phyloP scores from a whole-genome alignment of 2,113 vertebrate genomes.

The Plotosus lineatus region DNA sequence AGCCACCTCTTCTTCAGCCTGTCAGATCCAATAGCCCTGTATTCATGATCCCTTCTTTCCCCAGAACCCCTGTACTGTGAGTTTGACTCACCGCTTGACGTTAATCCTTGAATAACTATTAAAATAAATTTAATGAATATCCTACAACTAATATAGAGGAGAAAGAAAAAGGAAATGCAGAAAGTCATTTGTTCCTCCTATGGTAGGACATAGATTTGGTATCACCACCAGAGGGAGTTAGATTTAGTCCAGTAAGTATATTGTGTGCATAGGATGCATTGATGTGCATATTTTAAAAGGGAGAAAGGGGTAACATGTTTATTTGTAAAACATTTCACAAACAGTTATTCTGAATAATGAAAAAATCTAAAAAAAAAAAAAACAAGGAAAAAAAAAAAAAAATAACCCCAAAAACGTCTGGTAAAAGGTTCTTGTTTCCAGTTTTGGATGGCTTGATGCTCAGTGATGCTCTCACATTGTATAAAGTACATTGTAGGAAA shows the following conservation, averaged over 20 bases:
- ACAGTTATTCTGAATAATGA: background rate
- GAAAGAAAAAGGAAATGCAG: constrained; percentile 40
- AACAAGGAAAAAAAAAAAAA: background rate
- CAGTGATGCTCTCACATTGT: background rate
- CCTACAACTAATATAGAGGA: constrained; percentile 50
- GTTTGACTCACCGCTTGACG: constrained; percentile 28
- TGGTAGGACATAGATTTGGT: constrained; percentile 93
- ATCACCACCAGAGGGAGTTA: constrained; percentile 79
- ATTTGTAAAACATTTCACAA: constrained; percentile 38
- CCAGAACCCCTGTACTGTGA: constrained; percentile 37
- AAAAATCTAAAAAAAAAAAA: background rate
- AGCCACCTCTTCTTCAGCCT: constrained; percentile 92
- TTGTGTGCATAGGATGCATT: constrained; percentile 39
- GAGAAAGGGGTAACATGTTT: constrained; percentile 13
- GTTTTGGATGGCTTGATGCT: background rate
- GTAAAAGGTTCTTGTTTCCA: background rate
- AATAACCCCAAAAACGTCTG: background rate
- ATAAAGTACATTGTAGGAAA: too few species aligned
- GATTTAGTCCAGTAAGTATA: constrained; percentile 43
- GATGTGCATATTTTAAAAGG: constrained; percentile 31
- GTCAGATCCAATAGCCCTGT: constrained; percentile 91
- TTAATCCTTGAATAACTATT: constrained; percentile 45
- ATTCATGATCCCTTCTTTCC: constrained; percentile 24
- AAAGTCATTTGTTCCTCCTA: constrained; percentile 93
- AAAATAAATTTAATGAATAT: constrained; percentile 48